These are phyloP conservation scores for Sicus ferrugineus DNA, from an alignment of 2,888 invertebrate genomes.

Conservation along the genomic window DNA sequence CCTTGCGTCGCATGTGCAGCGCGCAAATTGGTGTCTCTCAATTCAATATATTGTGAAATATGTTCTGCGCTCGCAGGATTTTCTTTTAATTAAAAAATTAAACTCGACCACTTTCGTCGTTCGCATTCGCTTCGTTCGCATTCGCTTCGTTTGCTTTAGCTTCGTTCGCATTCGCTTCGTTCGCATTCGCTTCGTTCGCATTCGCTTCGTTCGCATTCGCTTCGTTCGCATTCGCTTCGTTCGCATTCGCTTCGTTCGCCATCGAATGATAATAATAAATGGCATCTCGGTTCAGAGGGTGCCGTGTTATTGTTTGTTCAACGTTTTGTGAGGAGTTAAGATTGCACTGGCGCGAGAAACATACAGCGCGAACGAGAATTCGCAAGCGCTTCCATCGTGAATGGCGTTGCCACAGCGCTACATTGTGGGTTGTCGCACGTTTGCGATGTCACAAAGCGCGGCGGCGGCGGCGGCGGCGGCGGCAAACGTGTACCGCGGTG, in stretches of 20 bases:
- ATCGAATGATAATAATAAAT: neutral
- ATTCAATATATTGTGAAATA: neutral
- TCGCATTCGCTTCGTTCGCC: neutral
- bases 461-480: neutral
- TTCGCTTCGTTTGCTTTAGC: too few relatives aligned
- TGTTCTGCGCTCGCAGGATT: neutral
- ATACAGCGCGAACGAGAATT: too few relatives aligned
- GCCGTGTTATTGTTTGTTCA: too few relatives aligned
- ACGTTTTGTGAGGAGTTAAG: too few relatives aligned
- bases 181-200: too few relatives aligned
- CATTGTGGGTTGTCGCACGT: neutral
- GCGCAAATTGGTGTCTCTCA: neutral
- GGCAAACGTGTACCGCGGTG: neutral
- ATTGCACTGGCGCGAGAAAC: too few relatives aligned
- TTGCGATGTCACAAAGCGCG: neutral
- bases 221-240: neutral
- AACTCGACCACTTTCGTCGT: neutral
- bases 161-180: too few relatives aligned
- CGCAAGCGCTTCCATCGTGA: too few relatives aligned
- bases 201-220: too few relatives aligned
- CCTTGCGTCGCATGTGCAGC: neutral
- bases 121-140: constrained; percentile 3
- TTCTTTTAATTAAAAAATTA: constrained; percentile 13
- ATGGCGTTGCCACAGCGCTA: neutral
- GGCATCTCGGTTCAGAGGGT: neutral